Evolutionary conservation across 2,888 invertebrate genomes (phyloP).

Genomic region (Eumerus sabulonum): DNA sequence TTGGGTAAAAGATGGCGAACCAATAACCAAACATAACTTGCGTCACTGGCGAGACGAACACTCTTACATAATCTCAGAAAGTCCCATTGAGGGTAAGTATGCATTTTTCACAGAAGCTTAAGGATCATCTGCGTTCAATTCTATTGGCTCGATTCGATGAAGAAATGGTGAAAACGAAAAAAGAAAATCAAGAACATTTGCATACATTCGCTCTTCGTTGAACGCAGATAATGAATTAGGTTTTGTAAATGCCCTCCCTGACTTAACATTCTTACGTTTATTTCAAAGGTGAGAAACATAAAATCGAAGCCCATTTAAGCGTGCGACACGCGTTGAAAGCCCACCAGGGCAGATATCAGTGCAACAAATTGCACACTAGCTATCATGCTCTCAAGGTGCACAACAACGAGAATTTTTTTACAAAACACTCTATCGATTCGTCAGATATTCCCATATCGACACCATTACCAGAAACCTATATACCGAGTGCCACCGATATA

Average conservation of each 20-base stretch:
- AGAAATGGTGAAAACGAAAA: background rate
- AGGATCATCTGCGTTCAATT: constrained; percentile 60
- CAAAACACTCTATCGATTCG: constrained; percentile 50
- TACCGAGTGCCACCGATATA: constrained; percentile 45
- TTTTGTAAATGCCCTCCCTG: constrained; percentile 9
- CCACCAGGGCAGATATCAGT: constrained; percentile 78
- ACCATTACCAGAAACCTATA: constrained; percentile 49
- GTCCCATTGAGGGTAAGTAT: constrained; percentile 77
- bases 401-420: constrained; percentile 69
- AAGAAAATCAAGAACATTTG: constrained; percentile 1
- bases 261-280: constrained; percentile 46
- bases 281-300: constrained; percentile 77
- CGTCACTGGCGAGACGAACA: constrained; percentile 78
- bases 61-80: constrained; percentile 75
- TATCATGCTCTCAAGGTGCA: constrained; percentile 75
- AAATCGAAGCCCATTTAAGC: constrained; percentile 77
- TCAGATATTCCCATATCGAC: constrained; percentile 50
- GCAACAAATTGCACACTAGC: constrained; percentile 75
- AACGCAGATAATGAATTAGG: constrained; percentile 41
- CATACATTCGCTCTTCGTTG: constrained; percentile 21
- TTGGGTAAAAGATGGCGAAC: constrained; percentile 78
- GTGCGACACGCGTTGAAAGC: constrained; percentile 77
- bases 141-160: constrained; percentile 20
- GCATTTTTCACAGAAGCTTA: background rate
- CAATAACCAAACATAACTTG: constrained; percentile 77